These are phyloP conservation scores for Chloropsis cyanopogon DNA, from an alignment of 2,113 vertebrate species.

Conservation along the genomic window DNA sequence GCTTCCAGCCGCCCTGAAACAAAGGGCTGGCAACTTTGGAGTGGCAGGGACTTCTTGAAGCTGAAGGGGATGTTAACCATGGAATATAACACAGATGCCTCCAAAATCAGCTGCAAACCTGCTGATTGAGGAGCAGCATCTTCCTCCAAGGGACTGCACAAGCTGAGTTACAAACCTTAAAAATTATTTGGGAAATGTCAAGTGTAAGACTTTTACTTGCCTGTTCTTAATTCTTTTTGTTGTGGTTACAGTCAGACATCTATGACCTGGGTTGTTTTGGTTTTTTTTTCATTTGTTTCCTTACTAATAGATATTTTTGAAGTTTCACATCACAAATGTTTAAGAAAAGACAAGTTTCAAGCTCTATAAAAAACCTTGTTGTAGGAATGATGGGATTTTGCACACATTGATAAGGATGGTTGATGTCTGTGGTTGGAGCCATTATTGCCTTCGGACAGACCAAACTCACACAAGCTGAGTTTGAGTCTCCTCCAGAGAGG, in stretches of 20 bases:
- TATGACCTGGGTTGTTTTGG: not conserved
- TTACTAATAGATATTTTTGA: not conserved
- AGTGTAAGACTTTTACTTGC: not conserved
- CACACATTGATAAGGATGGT: not conserved
- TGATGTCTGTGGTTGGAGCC: not conserved
- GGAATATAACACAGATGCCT: not conserved
- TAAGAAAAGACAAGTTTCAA: not conserved
- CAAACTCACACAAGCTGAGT: not conserved
- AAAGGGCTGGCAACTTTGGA: not conserved
- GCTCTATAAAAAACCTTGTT: not conserved
- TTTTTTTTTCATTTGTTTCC: not conserved
- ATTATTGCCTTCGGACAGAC: not conserved
- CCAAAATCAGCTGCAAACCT: not conserved
- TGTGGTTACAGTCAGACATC: not conserved
- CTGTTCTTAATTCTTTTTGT: not conserved
- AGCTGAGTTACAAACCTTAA: not conserved
- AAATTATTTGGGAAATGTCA: not conserved
- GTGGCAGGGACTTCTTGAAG: not conserved
- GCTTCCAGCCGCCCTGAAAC: not conserved
- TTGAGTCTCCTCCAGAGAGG: not conserved
- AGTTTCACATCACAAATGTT: not conserved
- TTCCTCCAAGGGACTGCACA: not conserved
- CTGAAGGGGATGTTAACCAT: not conserved
- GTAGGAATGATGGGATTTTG: not conserved
- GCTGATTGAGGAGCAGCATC: not conserved